Conservation (phyloP, 2,113 vertebrate species). For the Rhinogobius similis region DNA sequence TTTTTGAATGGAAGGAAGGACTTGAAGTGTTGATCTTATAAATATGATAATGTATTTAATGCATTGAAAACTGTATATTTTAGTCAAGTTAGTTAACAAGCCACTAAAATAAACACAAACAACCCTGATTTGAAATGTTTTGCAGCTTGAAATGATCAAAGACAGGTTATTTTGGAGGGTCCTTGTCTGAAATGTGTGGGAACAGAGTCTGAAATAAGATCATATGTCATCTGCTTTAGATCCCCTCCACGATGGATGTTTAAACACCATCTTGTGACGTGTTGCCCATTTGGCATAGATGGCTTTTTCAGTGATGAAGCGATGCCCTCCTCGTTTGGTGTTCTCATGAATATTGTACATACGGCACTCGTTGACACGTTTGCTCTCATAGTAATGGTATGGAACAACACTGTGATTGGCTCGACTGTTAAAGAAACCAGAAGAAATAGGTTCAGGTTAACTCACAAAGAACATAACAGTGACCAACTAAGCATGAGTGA, state of each 20-base stretch:
- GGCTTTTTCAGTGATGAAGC: conserved; percentile 95
- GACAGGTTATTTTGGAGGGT: no score
- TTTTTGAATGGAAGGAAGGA: no score
- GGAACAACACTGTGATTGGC: conserved; percentile 80
- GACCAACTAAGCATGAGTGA: not conserved
- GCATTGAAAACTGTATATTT: no score
- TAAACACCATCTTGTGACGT: conserved; percentile 81
- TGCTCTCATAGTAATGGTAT: conserved; percentile 93
- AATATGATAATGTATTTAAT: no score
- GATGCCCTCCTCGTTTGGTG: conserved; percentile 82
- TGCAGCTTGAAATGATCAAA: no score
- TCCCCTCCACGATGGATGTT: conserved; percentile 82
- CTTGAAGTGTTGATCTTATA: no score
- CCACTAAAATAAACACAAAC: no score
- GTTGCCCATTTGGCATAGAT: conserved; percentile 92
- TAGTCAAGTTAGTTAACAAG: no score
- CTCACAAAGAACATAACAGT: not conserved
- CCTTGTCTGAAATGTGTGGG: no score
- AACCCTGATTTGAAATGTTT: no score
- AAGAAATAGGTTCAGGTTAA: not conserved
- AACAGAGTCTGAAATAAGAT: not conserved
- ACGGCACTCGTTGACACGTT: conserved; percentile 83
- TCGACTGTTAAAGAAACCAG: conserved; percentile 46
- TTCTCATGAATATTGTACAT: conserved; percentile 88
- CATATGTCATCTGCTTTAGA: conserved; percentile 7